Base-by-base conservation (phyloP, 1,140 invertebrate genomes). In the Pseudomyrmex sp. region DNA sequence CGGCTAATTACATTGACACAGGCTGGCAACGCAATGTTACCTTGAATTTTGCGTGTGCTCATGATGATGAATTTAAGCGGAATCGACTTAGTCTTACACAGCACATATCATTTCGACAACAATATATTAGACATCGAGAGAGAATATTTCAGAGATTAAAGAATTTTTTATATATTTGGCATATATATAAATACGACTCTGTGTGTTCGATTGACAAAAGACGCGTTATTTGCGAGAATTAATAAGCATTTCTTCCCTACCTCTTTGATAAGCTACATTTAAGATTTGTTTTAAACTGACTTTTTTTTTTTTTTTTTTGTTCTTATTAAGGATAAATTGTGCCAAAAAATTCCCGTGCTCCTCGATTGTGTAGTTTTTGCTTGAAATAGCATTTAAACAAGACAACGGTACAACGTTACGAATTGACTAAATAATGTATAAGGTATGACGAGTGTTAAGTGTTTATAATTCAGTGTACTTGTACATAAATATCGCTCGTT, bases 391-490 rank as follows among this genome's bases (percentile, higher is more conserved):
- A 89, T 82, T 85, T 68, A 59, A 35, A 66, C 44, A 79, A 75
- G 44, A 75, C 73, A 83, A 86, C 70, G 89, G 82, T 90, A 88
- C 83, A 87, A 90, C 83, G 50, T 89, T 87, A 91, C 23, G 74
- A 87, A 89, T 87, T 89, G 82, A 84, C 85, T 88, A 91, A 88
- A 73, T 76, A 88, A 91, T 85, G 82, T 88, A 83, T 85, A 92
- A 92, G 83, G 82, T 88, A 90, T 87, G 90, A 88, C 89, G 86
- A 90, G 89, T 90, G 90, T 92, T 93, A 91, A 91, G 88, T 92
- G 90, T 94, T 94, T 93, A 93, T 92, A 94, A 93, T 93, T 94
- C 88, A 87, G 89, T 94, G 93, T 94, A 93, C 83, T 92, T 93
- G 92, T 93, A 94, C 91, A 94, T 94, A 89, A 89, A 85, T 89